phyloP scores from a whole-genome alignment of 2,888 invertebrate species.

The Podabrus alpinus region DNA sequence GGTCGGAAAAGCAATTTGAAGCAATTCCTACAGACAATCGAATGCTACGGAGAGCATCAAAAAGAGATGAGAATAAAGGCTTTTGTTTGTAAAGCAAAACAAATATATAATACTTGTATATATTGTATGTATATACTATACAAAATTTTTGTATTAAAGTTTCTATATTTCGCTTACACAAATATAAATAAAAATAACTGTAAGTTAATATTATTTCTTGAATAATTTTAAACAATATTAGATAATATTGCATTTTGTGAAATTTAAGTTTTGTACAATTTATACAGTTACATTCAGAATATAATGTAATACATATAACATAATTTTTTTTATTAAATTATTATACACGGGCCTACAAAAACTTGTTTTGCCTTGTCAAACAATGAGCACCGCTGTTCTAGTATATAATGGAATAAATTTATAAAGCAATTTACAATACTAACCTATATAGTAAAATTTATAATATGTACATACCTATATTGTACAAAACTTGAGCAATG shows the following conservation, averaged over 20 bases:
- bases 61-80: constrained; percentile 46
- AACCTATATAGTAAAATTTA: not conserved
- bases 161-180: not conserved
- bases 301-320: too few species aligned
- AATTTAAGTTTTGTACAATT: not conserved
- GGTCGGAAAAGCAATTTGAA: constrained; percentile 53
- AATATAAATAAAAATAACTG: not conserved
- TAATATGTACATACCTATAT: too few species aligned
- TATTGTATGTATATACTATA: not conserved
- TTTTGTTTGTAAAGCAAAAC: constrained; percentile 43
- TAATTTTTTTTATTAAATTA: too few species aligned
- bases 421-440: not conserved
- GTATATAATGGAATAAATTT: not conserved
- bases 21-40: constrained; percentile 54
- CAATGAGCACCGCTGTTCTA: not conserved
- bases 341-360: too few species aligned
- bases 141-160: constrained; percentile 4
- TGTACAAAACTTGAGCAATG: too few species aligned
- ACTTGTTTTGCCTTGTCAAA: too few species aligned
- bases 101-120: constrained; percentile 35
- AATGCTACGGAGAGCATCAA: constrained; percentile 47
- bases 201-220: not conserved
- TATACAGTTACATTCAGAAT: not conserved
- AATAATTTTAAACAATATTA: not conserved
- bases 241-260: not conserved